These are phyloP conservation scores for Cladopsammia gracilis DNA, from an alignment of 64 coral and sea anemone species.

Conservation along the genomic window DNA sequence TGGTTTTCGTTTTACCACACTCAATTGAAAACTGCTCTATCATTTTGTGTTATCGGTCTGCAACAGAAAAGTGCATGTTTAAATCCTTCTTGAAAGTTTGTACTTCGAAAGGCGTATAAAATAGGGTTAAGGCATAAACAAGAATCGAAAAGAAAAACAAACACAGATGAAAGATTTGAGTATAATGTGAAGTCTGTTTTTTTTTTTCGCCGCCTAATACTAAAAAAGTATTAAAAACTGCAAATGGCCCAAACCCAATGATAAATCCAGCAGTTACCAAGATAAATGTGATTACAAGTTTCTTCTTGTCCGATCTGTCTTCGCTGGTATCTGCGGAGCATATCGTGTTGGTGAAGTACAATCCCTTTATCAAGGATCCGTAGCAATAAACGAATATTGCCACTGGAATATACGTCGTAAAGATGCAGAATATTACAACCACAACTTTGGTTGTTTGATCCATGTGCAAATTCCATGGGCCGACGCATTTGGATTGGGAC, in stretches of 20 bases:
- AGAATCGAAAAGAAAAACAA: background rate
- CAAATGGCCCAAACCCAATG: background rate
- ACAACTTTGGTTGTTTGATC: background rate
- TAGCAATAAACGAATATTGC: conserved; percentile 38
- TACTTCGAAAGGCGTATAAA: conserved; percentile 4
- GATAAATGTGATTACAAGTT: conserved; percentile 29
- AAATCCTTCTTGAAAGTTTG: background rate
- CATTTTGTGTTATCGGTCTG: background rate
- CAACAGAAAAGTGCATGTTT: background rate
- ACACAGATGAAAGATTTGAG: no score
- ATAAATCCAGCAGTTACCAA: background rate
- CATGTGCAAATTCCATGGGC: no score
- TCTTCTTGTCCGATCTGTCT: conserved; percentile 31
- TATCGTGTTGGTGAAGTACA: conserved; percentile 56
- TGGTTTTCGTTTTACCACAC: no score
- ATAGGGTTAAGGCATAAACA: background rate
- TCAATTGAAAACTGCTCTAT: no score
- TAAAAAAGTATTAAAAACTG: background rate
- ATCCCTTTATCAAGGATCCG: conserved; percentile 49
- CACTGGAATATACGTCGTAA: conserved; percentile 22
- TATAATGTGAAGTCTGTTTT: no score
- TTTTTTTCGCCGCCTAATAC: background rate
- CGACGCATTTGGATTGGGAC: background rate
- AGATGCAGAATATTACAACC: background rate
- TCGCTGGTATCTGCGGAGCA: background rate